Base-by-base conservation (phyloP, 2,888 invertebrate genomes). In the Sinohyriopsis cumingii region DNA sequence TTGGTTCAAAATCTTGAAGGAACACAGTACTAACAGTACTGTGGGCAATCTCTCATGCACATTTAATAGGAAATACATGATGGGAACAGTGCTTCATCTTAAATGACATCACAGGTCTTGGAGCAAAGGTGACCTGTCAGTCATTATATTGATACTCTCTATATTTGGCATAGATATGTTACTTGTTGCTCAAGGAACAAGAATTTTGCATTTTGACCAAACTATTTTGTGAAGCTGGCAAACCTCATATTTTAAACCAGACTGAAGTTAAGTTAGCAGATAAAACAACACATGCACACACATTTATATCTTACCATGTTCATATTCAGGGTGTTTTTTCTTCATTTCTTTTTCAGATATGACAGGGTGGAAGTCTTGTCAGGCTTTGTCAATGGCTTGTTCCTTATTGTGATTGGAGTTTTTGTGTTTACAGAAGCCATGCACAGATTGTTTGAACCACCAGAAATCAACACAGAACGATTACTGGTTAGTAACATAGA, bases 381-480 rank as follows among this genome's bases (percentile, higher is more conserved):
- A 20, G 92, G 92, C 4, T 93, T 92, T 86, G 90, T 92, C 63
- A 93, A 93, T 85, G 92, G 92, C 3, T 87, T 93, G 25, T 92
- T 93, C 81, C 89, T 93, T 7, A 88, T 92, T 67, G 91, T 92
- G 69, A 92, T 93, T 72, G 91, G 92, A 0, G 85, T 91, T 64
- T 91, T 92, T 87, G 92, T 93, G 60, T 91, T 92, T 78, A 87
- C 91, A 24, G 92, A 92, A 83, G 92, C 92, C 7, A 62, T 92
- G 18, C 88, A 89, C 60, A 82, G 92, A 64, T 82, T 93, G 0
- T 87, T 91, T 72, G 92, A 92, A 80, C 92, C 93, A 5, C 92
- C 92, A 19, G 90, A 91, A 67, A 90, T 92, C 45, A 89, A 90
- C 68, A 92, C 92, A 4, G 92, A 92, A 72, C 89, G 91, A 77